Evolutionary conservation across 1,140 invertebrate species (phyloP).

Genomic region (Schlechtendalia chinensis): DNA sequence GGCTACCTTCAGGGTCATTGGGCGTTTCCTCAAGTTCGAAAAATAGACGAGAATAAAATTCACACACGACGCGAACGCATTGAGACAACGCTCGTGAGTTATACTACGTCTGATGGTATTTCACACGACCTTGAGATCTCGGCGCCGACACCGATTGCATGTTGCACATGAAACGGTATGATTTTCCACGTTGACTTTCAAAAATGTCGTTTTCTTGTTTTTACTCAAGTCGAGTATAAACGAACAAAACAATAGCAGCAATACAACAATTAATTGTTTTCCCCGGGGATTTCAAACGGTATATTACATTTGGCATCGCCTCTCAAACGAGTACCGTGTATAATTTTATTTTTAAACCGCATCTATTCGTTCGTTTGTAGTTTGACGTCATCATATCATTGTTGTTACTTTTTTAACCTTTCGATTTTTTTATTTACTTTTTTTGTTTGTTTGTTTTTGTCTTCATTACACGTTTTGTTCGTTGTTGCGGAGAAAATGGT

Average conservation of each 20-base stretch:
- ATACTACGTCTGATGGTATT: background rate
- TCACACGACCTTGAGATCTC: background rate
- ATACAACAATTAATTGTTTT: background rate
- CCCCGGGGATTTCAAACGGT: background rate
- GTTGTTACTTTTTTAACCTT: background rate
- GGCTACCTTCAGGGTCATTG: conserved; percentile 18
- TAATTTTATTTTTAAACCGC: conserved; percentile 37
- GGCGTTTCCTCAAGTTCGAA: conserved; percentile 26
- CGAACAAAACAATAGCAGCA: background rate
- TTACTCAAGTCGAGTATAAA: background rate
- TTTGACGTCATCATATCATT: conserved; percentile 15
- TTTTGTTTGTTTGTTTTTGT: no score
- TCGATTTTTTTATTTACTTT: no score
- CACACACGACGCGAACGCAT: background rate
- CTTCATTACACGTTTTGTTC: conserved; percentile 8
- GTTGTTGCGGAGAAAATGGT: background rate
- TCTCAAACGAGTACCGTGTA: background rate
- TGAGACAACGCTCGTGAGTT: background rate
- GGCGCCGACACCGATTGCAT: background rate
- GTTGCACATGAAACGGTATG: background rate
- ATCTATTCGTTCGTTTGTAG: background rate
- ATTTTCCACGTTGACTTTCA: background rate
- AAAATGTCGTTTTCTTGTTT: background rate
- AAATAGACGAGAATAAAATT: conserved; percentile 17
- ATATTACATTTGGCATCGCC: conserved; percentile 15